These are phyloP conservation scores for Ctenosaura bakeri DNA, from an alignment of 2,797 vertebrate genomes.

Conservation along the genomic window DNA sequence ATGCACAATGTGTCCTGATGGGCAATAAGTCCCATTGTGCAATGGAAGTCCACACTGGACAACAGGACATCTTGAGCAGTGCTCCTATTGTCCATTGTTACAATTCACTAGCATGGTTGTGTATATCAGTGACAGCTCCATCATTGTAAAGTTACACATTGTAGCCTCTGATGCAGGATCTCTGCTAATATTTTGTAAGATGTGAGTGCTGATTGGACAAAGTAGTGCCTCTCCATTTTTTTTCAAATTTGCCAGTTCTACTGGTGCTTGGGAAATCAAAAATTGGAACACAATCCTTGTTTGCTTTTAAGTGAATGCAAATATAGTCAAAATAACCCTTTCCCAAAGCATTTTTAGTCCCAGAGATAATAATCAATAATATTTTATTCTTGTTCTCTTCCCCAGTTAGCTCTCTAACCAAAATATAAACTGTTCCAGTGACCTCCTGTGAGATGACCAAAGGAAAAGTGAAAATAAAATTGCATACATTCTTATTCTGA, in stretches of 20 bases:
- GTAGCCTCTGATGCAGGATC: too few species aligned
- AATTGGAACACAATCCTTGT: conserved; percentile 63
- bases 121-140: too few species aligned
- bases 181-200: conserved; percentile 20
- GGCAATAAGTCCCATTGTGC: too few species aligned
- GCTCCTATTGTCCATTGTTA: too few species aligned
- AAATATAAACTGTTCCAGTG: neutral
- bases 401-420: neutral
- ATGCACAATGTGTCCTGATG: too few species aligned
- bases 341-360: conserved; percentile 18
- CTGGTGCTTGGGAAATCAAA: conserved; percentile 71
- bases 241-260: conserved; percentile 54
- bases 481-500: neutral
- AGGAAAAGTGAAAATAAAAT: neutral
- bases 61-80: too few species aligned
- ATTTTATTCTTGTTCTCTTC: neutral
- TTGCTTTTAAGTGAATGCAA: conserved; percentile 75
- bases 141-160: too few species aligned
- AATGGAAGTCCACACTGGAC: neutral
- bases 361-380: conserved; percentile 25
- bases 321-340: conserved; percentile 59
- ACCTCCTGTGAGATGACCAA: neutral
- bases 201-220: conserved; percentile 40
- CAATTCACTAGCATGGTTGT: too few species aligned
- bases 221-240: conserved; percentile 28